Conservation (phyloP, 1,140 invertebrate species). For the Belonocnema kinseyi region DNA sequence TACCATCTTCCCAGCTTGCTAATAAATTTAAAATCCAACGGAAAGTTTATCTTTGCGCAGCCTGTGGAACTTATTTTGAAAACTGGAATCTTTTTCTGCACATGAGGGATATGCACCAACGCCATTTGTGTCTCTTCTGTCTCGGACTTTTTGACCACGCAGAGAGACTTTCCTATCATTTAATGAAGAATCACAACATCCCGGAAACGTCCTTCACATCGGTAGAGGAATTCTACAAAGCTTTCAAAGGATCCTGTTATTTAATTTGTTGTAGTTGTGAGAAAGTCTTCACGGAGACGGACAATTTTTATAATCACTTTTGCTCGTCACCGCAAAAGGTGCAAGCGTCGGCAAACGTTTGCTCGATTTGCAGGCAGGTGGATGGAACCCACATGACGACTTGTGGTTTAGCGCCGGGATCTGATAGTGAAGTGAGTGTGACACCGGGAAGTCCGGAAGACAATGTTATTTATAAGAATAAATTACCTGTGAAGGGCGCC, state of each 20-base stretch:
- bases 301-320: slow-evolving; percentile 84
- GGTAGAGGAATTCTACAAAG: slow-evolving; percentile 80
- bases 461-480: background rate
- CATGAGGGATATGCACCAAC: slow-evolving; percentile 85
- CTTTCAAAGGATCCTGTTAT: slow-evolving; percentile 82
- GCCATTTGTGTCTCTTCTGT: slow-evolving; percentile 87
- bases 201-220: slow-evolving; percentile 80
- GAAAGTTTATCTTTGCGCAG: slow-evolving; percentile 86
- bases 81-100: slow-evolving; percentile 89
- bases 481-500: slow-evolving; percentile 30
- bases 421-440: slow-evolving; percentile 44
- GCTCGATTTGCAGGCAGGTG: slow-evolving; percentile 66
- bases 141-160: slow-evolving; percentile 86
- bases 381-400: slow-evolving; percentile 60
- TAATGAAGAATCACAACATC: slow-evolving; percentile 84
- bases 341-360: slow-evolving; percentile 51
- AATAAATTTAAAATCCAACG: slow-evolving; percentile 80
- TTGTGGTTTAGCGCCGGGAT: slow-evolving; percentile 59
- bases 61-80: slow-evolving; percentile 87
- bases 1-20: slow-evolving; percentile 51
- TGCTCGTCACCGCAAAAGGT: slow-evolving; percentile 69
- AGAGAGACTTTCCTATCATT: slow-evolving; percentile 85
- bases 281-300: slow-evolving; percentile 82
- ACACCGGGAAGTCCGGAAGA: slow-evolving; percentile 30
- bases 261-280: slow-evolving; percentile 87